Percentiles rank a stretch among this genome's conserved stretches.
Conservation (phyloP, 1,140 invertebrate genomes). For the Bemisia tabaci region DNA sequence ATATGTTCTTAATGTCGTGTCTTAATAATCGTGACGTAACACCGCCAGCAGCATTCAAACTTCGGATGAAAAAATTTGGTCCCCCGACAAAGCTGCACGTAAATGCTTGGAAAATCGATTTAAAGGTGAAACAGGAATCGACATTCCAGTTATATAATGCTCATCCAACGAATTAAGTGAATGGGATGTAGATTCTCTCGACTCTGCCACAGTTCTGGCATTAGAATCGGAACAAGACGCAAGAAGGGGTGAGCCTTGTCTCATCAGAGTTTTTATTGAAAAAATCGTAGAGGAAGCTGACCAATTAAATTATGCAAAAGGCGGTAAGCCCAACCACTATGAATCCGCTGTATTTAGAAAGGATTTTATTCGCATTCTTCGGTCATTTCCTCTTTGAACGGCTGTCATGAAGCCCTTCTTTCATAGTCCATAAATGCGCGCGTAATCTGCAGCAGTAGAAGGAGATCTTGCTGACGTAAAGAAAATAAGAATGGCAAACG, state of each 20-base stretch:
- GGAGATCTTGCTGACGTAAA: neutral
- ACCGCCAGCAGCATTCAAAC: neutral
- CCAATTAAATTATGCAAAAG: neutral
- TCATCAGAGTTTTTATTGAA: neutral
- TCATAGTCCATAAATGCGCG: neutral
- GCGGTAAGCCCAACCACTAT: neutral
- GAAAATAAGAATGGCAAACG: neutral
- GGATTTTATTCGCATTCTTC: neutral
- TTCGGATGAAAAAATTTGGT: neutral
- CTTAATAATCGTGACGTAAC: neutral
- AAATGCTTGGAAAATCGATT: neutral
- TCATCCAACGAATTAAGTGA: neutral
- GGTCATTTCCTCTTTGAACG: conserved; percentile 3
- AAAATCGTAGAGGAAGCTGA: neutral
- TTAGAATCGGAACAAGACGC: neutral
- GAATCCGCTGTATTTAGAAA: conserved; percentile 1
- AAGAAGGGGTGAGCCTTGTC: neutral
- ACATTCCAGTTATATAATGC: neutral
- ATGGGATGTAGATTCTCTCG: neutral
- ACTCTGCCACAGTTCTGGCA: neutral
- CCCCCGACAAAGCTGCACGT: neutral
- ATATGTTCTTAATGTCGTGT: neutral
- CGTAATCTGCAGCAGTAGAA: conserved; percentile 3
- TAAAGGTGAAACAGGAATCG: too few relatives aligned
- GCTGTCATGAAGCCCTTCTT: neutral